phyloP scores from a whole-genome alignment of 2,797 vertebrate genomes.

The Thamnophis elegans region DNA sequence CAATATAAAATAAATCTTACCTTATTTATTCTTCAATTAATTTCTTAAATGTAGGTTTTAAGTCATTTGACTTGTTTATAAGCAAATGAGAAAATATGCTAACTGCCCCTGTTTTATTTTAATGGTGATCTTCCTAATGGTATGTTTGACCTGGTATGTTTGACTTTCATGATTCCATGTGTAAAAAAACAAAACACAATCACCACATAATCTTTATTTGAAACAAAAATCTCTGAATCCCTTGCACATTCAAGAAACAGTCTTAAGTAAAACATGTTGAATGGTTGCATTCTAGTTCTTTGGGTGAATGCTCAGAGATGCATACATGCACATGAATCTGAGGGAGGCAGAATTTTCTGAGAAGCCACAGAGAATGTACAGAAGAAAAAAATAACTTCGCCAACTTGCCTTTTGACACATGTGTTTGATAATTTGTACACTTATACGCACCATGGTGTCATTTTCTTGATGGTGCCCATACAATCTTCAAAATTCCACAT shows the following conservation, averaged over 20 bases:
- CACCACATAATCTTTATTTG: background rate
- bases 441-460: background rate
- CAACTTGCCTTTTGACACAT: background rate
- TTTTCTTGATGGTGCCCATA: background rate
- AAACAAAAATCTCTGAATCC: background rate
- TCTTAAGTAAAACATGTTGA: background rate
- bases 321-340: background rate
- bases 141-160: background rate
- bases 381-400: background rate
- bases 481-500: background rate
- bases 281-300: background rate
- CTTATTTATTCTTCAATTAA: background rate
- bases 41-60: background rate
- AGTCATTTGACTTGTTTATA: background rate
- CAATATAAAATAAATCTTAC: background rate
- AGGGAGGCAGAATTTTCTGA: background rate
- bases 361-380: background rate
- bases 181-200: background rate
- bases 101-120: background rate
- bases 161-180: background rate
- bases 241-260: background rate
- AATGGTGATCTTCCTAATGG: background rate
- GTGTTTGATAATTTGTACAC: background rate
- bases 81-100: background rate
- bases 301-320: background rate